Evolutionary conservation across 1,140 invertebrate genomes (phyloP).

Genomic region (Solenopsis invicta): DNA sequence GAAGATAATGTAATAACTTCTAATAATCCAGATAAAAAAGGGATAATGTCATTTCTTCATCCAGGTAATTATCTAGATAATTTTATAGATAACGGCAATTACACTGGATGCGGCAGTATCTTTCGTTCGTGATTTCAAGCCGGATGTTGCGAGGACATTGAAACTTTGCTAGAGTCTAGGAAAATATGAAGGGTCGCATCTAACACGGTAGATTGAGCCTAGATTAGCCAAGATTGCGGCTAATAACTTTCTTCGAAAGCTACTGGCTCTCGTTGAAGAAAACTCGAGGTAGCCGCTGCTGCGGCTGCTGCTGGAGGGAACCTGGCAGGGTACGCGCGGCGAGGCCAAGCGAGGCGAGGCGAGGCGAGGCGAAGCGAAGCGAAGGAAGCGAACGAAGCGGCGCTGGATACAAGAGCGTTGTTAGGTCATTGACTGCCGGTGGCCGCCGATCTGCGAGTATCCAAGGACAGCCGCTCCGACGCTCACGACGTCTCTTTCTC

Average conservation of each 20-base stretch:
- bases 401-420: slow-evolving; percentile 75
- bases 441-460: slow-evolving; percentile 84
- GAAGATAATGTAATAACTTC: too few relatives aligned
- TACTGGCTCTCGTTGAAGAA: slow-evolving; percentile 37
- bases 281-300: slow-evolving; percentile 26
- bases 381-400: slow-evolving; percentile 70
- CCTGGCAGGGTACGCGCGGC: slow-evolving; percentile 53
- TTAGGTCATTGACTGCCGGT: slow-evolving; percentile 85
- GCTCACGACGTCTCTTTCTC: slow-evolving; percentile 66
- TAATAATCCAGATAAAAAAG: too few relatives aligned
- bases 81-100: too few relatives aligned
- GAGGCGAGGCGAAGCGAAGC: slow-evolving; percentile 76
- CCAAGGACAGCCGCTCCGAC: slow-evolving; percentile 84
- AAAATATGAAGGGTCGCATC: not conserved
- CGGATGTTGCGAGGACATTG: not conserved
- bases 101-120: not conserved
- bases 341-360: slow-evolving; percentile 77
- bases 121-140: not conserved
- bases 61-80: too few relatives aligned
- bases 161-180: not conserved
- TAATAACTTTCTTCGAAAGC: slow-evolving; percentile 54
- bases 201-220: not conserved
- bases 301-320: slow-evolving; percentile 34
- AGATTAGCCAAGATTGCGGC: not conserved
- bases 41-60: too few relatives aligned